Evolutionary conservation across 2,113 vertebrate genomes (phyloP).

Genomic region (Neodon shergylaensis): DNA sequence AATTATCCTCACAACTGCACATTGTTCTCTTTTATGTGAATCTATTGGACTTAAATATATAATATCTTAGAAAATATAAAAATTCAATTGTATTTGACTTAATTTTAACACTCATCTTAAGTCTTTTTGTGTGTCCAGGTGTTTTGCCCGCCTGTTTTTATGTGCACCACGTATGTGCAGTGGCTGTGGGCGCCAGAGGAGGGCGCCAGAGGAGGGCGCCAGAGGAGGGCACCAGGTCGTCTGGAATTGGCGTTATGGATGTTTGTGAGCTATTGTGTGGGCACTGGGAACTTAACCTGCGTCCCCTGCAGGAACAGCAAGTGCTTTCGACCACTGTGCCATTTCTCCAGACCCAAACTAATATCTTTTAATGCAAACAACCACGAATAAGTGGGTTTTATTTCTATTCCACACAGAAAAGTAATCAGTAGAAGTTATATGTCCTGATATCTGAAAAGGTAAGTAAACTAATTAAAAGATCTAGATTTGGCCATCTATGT

Average conservation of each 20-base stretch:
- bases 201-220: not conserved
- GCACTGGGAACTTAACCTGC: not conserved
- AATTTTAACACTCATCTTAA: not conserved
- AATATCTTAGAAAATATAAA: not conserved
- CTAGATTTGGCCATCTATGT: not conserved
- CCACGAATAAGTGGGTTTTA: not conserved
- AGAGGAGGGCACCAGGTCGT: not conserved
- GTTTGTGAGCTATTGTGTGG: no score
- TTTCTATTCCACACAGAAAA: not conserved
- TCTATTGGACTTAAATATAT: not conserved
- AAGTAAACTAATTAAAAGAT: not conserved
- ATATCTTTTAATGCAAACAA: not conserved
- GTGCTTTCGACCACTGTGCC: not conserved
- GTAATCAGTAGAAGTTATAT: not conserved
- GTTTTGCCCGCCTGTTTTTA: not conserved
- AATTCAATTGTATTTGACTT: not conserved
- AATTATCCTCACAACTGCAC: not conserved
- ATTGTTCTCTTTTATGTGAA: not conserved
- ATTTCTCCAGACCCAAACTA: not conserved
- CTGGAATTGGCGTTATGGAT: not conserved
- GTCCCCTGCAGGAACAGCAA: not conserved
- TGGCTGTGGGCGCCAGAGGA: not conserved
- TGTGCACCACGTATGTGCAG: not conserved
- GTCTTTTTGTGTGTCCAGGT: not conserved
- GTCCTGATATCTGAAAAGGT: not conserved